Percentiles rank a stretch among this genome's conserved stretches.
Evolutionary conservation across 2,888 invertebrate genomes (phyloP).

Genomic region (Nomada fabriciana): DNA sequence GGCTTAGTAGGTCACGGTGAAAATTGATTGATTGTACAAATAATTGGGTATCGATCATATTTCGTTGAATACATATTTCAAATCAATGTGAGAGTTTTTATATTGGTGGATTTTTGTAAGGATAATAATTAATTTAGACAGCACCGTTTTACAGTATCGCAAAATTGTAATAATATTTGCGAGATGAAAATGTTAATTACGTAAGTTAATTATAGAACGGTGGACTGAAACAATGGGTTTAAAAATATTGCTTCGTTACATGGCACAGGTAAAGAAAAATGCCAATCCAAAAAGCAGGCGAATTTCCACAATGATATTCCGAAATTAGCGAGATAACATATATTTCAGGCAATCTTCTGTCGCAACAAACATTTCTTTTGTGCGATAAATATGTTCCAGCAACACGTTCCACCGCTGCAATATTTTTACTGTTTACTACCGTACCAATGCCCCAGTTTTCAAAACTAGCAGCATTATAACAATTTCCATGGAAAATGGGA

Average conservation of each 20-base stretch:
- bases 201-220: not conserved
- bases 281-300: not conserved
- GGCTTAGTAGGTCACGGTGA: not conserved
- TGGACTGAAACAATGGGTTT: too few relatives aligned
- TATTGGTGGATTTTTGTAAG: too few relatives aligned
- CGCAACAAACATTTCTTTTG: constrained; percentile 37
- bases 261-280: not conserved
- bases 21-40: not conserved
- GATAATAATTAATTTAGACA: too few relatives aligned
- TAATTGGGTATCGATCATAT: too few relatives aligned
- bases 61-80: too few relatives aligned
- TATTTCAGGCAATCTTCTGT: constrained; percentile 11
- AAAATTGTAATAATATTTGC: not conserved
- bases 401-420: not conserved
- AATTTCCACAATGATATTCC: constrained; percentile 12
- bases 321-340: constrained; percentile 41
- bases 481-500: not conserved
- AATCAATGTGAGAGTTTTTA: too few relatives aligned
- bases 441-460: too few relatives aligned
- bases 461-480: not conserved
- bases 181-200: not conserved
- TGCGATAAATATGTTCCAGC: constrained; percentile 15
- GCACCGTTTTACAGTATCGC: too few relatives aligned
- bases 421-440: not conserved
- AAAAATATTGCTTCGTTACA: too few relatives aligned